Percentiles rank a stretch among this genome's conserved stretches.
Evolutionary conservation across 2,113 vertebrate species (phyloP).

Genomic region (Sinocyclocheilus anophthalmus): DNA sequence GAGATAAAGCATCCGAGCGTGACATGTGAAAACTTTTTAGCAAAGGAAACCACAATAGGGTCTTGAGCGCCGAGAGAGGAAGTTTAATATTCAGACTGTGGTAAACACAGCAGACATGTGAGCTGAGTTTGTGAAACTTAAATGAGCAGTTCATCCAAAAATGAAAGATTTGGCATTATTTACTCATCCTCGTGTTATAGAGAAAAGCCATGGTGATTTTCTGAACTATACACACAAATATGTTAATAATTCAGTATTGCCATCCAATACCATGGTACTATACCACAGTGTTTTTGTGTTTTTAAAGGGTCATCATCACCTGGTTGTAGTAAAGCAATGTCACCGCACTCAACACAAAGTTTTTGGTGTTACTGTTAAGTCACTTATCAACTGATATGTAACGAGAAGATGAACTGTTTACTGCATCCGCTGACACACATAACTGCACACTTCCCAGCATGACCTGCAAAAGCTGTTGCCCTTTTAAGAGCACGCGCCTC

Average conservation of each 20-base stretch:
- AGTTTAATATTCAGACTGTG: slow-evolving; percentile 3
- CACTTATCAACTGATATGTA: neutral
- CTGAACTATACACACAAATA: neutral
- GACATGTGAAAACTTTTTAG: neutral
- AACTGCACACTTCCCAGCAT: neutral
- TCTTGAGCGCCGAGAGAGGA: neutral
- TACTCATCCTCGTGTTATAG: neutral
- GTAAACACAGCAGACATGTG: neutral
- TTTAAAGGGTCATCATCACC: neutral
- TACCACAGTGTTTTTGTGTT: neutral
- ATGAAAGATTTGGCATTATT: neutral
- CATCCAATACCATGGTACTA: neutral
- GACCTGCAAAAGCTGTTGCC: slow-evolving; percentile 41
- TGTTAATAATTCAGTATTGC: neutral
- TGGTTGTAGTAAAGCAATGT: neutral
- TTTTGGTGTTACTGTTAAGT: neutral
- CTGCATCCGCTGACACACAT: too few relatives aligned
- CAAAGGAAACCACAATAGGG: neutral
- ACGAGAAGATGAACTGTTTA: neutral
- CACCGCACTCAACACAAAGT: neutral
- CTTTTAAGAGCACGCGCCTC: slow-evolving; percentile 53
- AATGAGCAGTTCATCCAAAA: neutral
- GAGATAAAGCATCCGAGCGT: neutral
- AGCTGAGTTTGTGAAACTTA: neutral
- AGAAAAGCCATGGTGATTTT: neutral